These are phyloP conservation scores for Plagodis pulveraria DNA, from an alignment of 2,888 invertebrate species.

Conservation along the genomic window DNA sequence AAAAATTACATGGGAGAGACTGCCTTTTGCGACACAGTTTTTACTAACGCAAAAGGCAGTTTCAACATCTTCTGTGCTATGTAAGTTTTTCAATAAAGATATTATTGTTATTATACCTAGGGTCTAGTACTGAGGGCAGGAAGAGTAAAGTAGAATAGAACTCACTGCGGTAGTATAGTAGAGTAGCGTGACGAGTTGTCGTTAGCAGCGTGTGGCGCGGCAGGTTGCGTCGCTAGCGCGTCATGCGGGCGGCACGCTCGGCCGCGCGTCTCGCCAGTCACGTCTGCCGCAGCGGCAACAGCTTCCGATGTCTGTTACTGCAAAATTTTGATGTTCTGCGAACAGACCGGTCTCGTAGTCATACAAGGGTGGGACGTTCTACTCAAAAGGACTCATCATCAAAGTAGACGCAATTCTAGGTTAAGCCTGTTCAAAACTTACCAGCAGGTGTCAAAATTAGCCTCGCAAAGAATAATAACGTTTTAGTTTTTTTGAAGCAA, in stretches of 20 bases:
- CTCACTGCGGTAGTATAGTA: slow-evolving; percentile 22
- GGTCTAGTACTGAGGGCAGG: too few species aligned
- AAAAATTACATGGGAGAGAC: too few species aligned
- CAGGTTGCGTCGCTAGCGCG: slow-evolving; percentile 51
- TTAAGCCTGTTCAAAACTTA: too few species aligned
- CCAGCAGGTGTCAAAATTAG: too few species aligned
- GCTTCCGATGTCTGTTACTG: slow-evolving; percentile 98
- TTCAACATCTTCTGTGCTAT: too few species aligned
- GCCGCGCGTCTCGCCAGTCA: slow-evolving; percentile 89
- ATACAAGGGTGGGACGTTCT: slow-evolving; percentile 25
- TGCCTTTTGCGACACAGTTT: too few species aligned
- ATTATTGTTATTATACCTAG: too few species aligned
- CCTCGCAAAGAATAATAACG: too few species aligned
- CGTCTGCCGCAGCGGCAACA: slow-evolving; percentile 98
- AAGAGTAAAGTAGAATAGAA: background rate
- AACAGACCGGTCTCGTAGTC: slow-evolving; percentile 37
- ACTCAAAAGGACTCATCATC: slow-evolving; percentile 5
- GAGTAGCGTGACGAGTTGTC: slow-evolving; percentile 3
- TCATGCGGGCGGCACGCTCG: slow-evolving; percentile 55
- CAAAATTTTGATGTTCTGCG: slow-evolving; percentile 90
- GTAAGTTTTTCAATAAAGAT: too few species aligned
- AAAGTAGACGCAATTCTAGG: too few species aligned
- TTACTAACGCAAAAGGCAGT: too few species aligned
- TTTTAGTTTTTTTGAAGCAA: too few species aligned
- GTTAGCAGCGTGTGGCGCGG: slow-evolving; percentile 38